Percentiles rank a stretch among this genome's conserved stretches.
Conservation (phyloP, 2,888 invertebrate species). For the Thereva unica region DNA sequence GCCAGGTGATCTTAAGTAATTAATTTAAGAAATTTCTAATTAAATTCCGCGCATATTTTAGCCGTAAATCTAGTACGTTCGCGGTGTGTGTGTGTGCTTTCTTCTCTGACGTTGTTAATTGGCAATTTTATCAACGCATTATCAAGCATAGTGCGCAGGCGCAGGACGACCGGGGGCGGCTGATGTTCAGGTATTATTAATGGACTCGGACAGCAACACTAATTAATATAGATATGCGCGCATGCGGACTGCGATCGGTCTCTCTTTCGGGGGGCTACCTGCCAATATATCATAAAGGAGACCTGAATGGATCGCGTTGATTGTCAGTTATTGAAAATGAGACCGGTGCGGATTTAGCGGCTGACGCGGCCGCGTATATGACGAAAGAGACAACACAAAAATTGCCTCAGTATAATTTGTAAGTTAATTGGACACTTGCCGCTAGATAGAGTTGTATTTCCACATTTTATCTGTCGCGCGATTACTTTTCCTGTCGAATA, state of each 20-base stretch:
- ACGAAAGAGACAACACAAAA: slow-evolving; percentile 5
- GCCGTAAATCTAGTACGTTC: too few species aligned
- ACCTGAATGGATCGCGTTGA: slow-evolving; percentile 6
- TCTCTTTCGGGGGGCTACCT: slow-evolving; percentile 16
- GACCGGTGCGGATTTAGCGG: neutral
- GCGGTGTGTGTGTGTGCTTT: too few species aligned
- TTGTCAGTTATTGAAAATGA: slow-evolving; percentile 18
- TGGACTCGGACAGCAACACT: neutral
- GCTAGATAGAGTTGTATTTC: slow-evolving; percentile 11
- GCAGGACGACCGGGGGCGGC: too few species aligned
- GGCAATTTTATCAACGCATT: too few species aligned
- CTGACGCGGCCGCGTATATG: neutral
- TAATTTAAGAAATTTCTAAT: too few species aligned
- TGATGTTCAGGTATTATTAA: too few species aligned
- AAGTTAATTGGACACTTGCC: slow-evolving; percentile 32
- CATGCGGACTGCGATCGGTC: too few species aligned
- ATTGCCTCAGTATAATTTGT: slow-evolving; percentile 32
- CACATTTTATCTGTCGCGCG: slow-evolving; percentile 18
- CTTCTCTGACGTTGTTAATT: too few species aligned
- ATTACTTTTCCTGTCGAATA: slow-evolving; percentile 6
- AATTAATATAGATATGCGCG: slow-evolving; percentile 9
- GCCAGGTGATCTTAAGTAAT: too few species aligned
- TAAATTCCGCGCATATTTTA: too few species aligned
- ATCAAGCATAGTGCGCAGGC: too few species aligned
- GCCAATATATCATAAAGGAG: slow-evolving; percentile 28